A percentile compares a stretch with the other conserved stretches of the same genome.
These are phyloP conservation scores for Tetranychus piercei DNA, from an alignment of 2,888 invertebrate species.

Conservation along the genomic window DNA sequence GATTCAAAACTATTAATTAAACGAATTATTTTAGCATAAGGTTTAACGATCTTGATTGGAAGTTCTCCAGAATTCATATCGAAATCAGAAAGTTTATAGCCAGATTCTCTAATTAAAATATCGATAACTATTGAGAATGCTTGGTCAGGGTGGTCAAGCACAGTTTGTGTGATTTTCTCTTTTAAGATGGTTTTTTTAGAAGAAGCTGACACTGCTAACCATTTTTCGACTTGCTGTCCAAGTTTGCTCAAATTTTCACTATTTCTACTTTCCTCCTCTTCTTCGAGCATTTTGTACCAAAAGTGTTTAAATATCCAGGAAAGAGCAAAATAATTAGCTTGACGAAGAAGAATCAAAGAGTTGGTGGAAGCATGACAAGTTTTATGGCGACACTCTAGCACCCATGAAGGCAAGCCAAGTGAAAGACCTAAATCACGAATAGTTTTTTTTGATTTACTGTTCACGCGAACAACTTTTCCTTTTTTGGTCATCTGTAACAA, in stretches of 20 bases:
- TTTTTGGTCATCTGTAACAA: neutral
- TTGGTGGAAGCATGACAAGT: conserved; percentile 5
- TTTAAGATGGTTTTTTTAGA: neutral
- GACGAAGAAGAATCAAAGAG: neutral
- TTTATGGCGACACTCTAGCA: neutral
- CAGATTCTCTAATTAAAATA: neutral
- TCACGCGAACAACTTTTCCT: neutral
- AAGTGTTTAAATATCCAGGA: neutral
- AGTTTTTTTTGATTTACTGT: neutral
- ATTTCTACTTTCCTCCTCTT: neutral
- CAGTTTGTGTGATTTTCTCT: neutral
- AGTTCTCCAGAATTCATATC: neutral
- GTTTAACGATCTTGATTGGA: neutral
- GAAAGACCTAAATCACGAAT: neutral
- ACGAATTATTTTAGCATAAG: neutral
- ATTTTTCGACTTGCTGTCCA: neutral
- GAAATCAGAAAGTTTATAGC: neutral
- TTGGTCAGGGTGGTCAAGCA: neutral
- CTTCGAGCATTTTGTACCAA: neutral
- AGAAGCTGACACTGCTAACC: neutral
- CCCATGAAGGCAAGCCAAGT: neutral
- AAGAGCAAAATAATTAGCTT: neutral
- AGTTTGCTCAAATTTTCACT: neutral
- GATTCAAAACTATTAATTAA: neutral
- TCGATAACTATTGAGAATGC: neutral